These are phyloP conservation scores for Sphaerophoria taeniata DNA, from an alignment of 2,888 invertebrate genomes.

Conservation along the genomic window DNA sequence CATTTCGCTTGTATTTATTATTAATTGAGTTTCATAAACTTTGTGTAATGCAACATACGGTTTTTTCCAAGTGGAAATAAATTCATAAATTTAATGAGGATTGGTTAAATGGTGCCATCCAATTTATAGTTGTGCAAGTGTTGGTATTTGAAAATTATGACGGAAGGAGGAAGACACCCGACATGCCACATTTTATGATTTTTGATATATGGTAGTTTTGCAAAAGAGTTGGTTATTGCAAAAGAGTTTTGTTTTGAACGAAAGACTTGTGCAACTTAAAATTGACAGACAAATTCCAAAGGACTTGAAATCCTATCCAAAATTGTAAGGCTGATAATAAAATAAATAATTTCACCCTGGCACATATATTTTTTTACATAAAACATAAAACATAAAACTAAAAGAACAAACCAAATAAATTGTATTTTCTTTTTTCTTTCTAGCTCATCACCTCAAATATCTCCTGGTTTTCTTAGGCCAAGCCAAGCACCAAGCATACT, in stretches of 20 bases:
- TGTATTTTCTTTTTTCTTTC: no score
- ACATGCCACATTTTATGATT: not conserved
- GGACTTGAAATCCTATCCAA: no score
- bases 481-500: conserved; percentile 30
- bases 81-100: not conserved
- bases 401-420: no score
- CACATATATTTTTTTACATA: no score
- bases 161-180: conserved; percentile 16
- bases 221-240: no score
- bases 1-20: conserved; percentile 14
- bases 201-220: not conserved
- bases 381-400: no score
- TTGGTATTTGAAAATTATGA: conserved; percentile 7
- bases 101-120: conserved; percentile 27
- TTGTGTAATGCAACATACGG: not conserved
- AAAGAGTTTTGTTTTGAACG: no score
- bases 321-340: no score
- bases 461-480: conserved; percentile 26
- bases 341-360: no score
- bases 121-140: no score
- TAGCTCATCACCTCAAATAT: not conserved
- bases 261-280: no score
- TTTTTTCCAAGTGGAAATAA: conserved; percentile 16
- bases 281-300: no score
- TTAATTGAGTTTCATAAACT: conserved; percentile 24